phyloP scores from a whole-genome alignment of 92 coral and sea anemone species.

The Parazoanthus darwini region DNA sequence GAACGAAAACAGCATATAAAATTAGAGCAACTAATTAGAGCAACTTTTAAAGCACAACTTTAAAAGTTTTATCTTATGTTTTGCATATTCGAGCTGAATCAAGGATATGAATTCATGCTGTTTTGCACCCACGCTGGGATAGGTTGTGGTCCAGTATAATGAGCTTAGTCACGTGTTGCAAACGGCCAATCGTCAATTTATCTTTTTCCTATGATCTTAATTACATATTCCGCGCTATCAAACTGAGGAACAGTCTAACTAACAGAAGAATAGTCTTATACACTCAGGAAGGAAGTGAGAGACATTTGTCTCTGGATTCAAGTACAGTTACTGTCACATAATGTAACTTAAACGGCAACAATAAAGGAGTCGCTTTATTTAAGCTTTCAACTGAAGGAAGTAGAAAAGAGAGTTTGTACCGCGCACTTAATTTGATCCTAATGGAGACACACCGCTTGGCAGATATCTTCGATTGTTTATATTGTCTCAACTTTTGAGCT shows the following conservation, averaged over 20 bases:
- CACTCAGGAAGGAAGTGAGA: background rate
- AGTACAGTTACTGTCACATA: background rate
- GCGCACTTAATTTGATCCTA: background rate
- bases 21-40: too few relatives aligned
- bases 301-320: background rate
- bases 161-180: too few relatives aligned
- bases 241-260: background rate
- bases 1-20: too few relatives aligned
- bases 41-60: too few relatives aligned
- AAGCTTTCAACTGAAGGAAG: background rate
- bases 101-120: too few relatives aligned
- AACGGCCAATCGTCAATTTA: background rate
- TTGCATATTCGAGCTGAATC: too few relatives aligned
- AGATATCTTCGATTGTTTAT: background rate
- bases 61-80: too few relatives aligned
- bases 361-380: background rate
- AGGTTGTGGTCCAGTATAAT: too few relatives aligned
- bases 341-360: background rate
- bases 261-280: background rate
- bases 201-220: background rate
- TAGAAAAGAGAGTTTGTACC: background rate
- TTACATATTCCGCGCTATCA: background rate
- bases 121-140: too few relatives aligned
- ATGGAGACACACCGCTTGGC: background rate
- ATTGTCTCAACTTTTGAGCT: background rate